Percentiles rank a stretch among this genome's conserved stretches.
These are phyloP conservation scores for Trissolcus brochymenae DNA, from an alignment of 2,888 invertebrate species.

Conservation along the genomic window DNA sequence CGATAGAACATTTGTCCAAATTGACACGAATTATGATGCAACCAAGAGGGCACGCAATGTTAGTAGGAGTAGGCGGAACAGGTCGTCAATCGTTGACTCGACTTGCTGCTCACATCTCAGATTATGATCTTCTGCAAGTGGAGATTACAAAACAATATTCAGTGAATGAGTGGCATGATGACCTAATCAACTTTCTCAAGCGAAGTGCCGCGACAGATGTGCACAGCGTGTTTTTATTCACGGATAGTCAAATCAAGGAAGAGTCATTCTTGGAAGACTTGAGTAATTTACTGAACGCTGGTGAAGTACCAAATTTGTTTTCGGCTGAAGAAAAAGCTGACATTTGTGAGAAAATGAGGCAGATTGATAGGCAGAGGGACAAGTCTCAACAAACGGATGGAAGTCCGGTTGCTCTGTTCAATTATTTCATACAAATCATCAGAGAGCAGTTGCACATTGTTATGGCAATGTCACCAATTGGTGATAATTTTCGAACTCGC, in stretches of 20 bases:
- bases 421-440: constrained; percentile 91
- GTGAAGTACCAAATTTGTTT: constrained; percentile 95
- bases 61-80: constrained; percentile 95
- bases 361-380: constrained; percentile 92
- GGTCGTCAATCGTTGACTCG: constrained; percentile 94
- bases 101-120: constrained; percentile 92
- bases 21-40: constrained; percentile 94
- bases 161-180: constrained; percentile 92
- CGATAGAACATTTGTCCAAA: constrained; percentile 94
- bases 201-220: constrained; percentile 90
- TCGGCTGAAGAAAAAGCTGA: constrained; percentile 91
- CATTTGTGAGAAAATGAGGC: constrained; percentile 94
- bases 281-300: constrained; percentile 93
- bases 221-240: constrained; percentile 92
- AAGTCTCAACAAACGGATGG: constrained; percentile 94
- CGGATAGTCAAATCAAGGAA: constrained; percentile 95
- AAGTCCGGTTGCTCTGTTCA: constrained; percentile 91
- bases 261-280: constrained; percentile 95
- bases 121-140: constrained; percentile 94
- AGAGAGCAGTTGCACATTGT: constrained; percentile 94
- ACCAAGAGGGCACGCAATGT: constrained; percentile 91
- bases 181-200: constrained; percentile 87
- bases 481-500: constrained; percentile 87
- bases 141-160: constrained; percentile 94
- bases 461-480: constrained; percentile 94